These are phyloP conservation scores for Dryas iulia DNA, from an alignment of 1,140 invertebrate genomes.

Conservation along the genomic window DNA sequence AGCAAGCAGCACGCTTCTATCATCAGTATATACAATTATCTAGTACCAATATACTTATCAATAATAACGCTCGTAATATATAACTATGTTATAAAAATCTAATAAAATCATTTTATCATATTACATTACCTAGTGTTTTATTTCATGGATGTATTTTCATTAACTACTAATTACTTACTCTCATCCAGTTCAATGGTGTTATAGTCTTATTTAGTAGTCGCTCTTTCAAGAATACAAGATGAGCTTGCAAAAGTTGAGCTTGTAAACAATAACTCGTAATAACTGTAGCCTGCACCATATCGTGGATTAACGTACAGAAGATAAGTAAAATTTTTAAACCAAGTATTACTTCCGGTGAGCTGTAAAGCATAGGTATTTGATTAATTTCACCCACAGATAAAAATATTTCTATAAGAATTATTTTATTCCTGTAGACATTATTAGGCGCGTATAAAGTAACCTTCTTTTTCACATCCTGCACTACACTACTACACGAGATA, in stretches of 20 bases:
- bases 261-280: slow-evolving; percentile 90
- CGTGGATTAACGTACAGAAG: slow-evolving; percentile 86
- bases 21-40: too few species aligned
- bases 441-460: too few species aligned
- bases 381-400: not conserved
- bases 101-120: too few species aligned
- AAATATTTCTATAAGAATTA: slow-evolving; percentile 7
- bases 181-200: slow-evolving; percentile 88
- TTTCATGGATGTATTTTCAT: not conserved
- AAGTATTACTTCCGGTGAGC: slow-evolving; percentile 74
- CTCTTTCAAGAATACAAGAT: slow-evolving; percentile 85
- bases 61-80: too few species aligned
- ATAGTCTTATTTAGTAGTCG: slow-evolving; percentile 87
- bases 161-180: slow-evolving; percentile 73
- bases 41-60: too few species aligned
- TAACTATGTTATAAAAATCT: too few species aligned
- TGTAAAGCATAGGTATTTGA: slow-evolving; percentile 57
- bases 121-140: too few species aligned
- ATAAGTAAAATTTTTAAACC: slow-evolving; percentile 83
- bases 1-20: too few species aligned
- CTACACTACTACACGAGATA: too few species aligned
- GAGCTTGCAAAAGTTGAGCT: slow-evolving; percentile 87
- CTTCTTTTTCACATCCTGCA: too few species aligned
- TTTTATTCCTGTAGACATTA: too few species aligned
- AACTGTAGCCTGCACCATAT: slow-evolving; percentile 88